Evolutionary conservation across 2,888 invertebrate species (phyloP).

Genomic region (Eilema griseolum): DNA sequence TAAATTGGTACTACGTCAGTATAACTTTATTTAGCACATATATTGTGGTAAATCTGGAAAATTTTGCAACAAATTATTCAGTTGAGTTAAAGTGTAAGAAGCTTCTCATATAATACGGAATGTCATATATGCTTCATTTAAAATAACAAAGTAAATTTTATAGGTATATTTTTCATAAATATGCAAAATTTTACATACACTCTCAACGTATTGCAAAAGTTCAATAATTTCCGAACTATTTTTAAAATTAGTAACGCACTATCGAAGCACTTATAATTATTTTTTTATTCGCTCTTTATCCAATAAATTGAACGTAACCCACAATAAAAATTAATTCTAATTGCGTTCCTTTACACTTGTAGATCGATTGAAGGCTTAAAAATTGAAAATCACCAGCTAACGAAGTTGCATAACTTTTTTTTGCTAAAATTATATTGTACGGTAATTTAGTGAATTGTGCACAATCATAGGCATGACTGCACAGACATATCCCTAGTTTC

Average conservation of each 20-base stretch:
- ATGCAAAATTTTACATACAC: background rate
- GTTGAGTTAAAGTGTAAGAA: background rate
- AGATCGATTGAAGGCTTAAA: constrained; percentile 21
- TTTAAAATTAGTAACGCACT: constrained; percentile 38
- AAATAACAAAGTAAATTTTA: background rate
- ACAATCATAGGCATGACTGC: background rate
- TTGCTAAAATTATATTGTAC: constrained; percentile 24
- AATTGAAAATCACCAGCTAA: constrained; percentile 26
- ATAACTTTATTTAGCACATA: too few species aligned
- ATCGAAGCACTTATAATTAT: constrained; percentile 28
- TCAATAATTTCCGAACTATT: constrained; percentile 12
- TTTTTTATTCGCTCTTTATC: constrained; percentile 35
- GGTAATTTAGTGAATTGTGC: constrained; percentile 23
- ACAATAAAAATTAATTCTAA: constrained; percentile 47
- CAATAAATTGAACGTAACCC: constrained; percentile 32
- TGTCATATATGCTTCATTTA: background rate
- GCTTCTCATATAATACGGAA: background rate
- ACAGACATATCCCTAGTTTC: background rate
- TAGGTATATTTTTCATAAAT: background rate
- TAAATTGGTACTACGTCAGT: too few species aligned
- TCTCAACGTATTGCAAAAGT: constrained; percentile 5
- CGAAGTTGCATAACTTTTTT: constrained; percentile 29
- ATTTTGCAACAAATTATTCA: too few species aligned
- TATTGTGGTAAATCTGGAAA: too few species aligned
- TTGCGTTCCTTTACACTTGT: constrained; percentile 32